Percentiles rank a stretch among this genome's conserved stretches.
Conservation (phyloP, 2,113 vertebrate species). For the Genyomyrus donnyi region DNA sequence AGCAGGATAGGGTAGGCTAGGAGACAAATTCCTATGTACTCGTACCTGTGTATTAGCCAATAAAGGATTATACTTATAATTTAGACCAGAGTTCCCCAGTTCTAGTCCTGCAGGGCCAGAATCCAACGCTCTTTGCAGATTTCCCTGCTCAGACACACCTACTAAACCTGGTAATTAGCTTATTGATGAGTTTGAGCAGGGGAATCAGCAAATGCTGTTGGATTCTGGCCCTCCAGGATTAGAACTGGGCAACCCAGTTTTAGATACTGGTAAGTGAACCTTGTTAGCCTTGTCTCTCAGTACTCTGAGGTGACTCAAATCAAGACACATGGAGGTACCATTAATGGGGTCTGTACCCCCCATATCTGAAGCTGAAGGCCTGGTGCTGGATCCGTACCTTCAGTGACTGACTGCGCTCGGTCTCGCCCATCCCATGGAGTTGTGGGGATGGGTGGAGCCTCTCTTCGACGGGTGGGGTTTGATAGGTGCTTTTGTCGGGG, state of each 20-base stretch:
- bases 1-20: no score
- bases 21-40: no score
- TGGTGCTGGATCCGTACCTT: conserved; percentile 40
- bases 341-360: not conserved
- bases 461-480: conserved; percentile 40
- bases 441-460: conserved; percentile 38
- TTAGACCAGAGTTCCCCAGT: not conserved
- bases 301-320: not conserved
- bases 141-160: not conserved
- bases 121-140: not conserved
- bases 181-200: not conserved
- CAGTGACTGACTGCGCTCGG: conserved; percentile 58
- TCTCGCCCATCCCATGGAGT: conserved; percentile 50
- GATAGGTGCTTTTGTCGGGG: conserved; percentile 26
- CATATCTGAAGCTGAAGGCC: not conserved
- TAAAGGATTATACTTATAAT: no score
- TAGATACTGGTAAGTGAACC: not conserved
- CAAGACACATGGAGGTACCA: not conserved
- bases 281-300: not conserved
- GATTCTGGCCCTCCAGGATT: not conserved
- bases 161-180: not conserved
- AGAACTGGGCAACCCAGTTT: not conserved
- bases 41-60: no score
- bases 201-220: not conserved
- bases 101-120: not conserved